Conservation (phyloP, 35 echinoderm and acorn worm species). For the Ophioderma brevispina region DNA sequence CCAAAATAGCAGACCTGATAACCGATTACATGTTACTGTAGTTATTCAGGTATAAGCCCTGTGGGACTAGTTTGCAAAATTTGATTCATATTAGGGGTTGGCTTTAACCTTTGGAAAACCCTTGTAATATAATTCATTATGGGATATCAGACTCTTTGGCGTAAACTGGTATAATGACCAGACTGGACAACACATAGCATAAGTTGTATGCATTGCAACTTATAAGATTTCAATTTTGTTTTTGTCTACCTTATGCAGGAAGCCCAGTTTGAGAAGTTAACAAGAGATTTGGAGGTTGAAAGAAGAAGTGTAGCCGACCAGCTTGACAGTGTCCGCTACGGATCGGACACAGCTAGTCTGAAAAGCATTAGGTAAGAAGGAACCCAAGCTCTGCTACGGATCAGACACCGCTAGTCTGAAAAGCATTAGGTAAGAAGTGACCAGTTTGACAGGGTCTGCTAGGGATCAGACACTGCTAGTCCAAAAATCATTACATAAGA, state of each 20-base stretch:
- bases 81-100: too few species aligned
- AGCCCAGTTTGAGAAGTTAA: conserved; percentile 5
- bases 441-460: neutral
- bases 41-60: too few species aligned
- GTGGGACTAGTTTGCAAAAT: too few species aligned
- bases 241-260: neutral
- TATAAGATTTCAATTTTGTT: too few species aligned
- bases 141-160: too few species aligned
- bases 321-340: neutral
- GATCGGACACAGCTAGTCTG: neutral
- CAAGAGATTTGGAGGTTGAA: neutral
- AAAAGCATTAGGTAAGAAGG: neutral
- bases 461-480: conserved; percentile 1
- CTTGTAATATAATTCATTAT: too few species aligned
- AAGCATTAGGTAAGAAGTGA: neutral
- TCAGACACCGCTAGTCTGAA: neutral
- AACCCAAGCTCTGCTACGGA: neutral
- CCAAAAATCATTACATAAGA: neutral
- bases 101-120: too few species aligned
- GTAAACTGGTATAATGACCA: too few species aligned
- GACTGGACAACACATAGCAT: too few species aligned
- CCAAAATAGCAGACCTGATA: too few species aligned
- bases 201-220: too few species aligned
- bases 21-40: too few species aligned
- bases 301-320: neutral